phyloP scores from a whole-genome alignment of 2,888 invertebrate genomes.

The Leptodirus hochenwartii region DNA sequence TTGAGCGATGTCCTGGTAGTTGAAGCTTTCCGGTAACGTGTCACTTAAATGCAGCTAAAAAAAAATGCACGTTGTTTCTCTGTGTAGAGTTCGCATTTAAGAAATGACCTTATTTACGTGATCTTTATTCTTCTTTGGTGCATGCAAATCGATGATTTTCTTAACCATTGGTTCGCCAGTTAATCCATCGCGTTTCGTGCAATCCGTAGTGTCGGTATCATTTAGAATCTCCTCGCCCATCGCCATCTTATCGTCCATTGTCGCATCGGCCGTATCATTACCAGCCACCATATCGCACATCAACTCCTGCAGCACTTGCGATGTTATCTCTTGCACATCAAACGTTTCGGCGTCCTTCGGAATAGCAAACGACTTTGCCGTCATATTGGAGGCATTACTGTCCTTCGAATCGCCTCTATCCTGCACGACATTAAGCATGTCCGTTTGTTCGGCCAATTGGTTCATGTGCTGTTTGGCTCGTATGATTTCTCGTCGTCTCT shows the following conservation, averaged over 20 bases:
- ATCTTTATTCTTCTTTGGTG: too few relatives aligned
- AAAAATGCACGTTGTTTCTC: neutral
- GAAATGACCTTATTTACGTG: too few relatives aligned
- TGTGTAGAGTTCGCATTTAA: neutral
- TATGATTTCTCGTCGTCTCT: constrained; percentile 3
- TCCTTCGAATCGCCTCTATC: too few relatives aligned
- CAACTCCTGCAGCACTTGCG: constrained; percentile 17
- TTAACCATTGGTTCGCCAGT: neutral
- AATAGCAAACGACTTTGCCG: neutral
- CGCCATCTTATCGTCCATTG: constrained; percentile 1
- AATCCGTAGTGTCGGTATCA: too few relatives aligned
- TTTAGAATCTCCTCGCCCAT: too few relatives aligned
- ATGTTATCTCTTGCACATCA: constrained; percentile 16
- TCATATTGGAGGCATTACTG: too few relatives aligned
- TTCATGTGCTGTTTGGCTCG: constrained; percentile 3
- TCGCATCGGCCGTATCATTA: neutral
- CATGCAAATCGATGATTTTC: neutral
- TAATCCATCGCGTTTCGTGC: neutral
- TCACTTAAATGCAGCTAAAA: constrained; percentile 1
- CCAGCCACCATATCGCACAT: neutral
- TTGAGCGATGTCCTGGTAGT: constrained; percentile 16
- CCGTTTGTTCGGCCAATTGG: constrained; percentile 8
- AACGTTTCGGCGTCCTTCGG: constrained; percentile 11
- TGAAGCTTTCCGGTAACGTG: constrained; percentile 14
- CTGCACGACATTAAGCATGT: too few relatives aligned